A percentile compares a stretch with the other conserved stretches of the same genome.
Conservation (phyloP, 2,113 vertebrate species). For the Cairina moschata region DNA sequence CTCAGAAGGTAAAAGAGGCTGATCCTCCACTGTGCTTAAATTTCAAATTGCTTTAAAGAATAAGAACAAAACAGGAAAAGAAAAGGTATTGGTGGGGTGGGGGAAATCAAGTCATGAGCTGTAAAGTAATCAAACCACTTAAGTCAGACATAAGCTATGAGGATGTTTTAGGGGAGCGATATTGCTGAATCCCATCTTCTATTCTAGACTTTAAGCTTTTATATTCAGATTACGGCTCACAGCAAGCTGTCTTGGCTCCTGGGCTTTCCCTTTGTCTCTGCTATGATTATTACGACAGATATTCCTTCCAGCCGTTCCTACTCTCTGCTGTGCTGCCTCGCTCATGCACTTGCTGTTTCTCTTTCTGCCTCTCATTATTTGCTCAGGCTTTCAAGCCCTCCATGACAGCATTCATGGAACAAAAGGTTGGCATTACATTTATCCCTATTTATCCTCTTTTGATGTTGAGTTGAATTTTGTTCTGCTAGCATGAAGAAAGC, state of each 20-base stretch:
- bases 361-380: conserved; percentile 54
- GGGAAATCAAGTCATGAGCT: background rate
- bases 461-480: conserved; percentile 34
- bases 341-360: background rate
- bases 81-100: background rate
- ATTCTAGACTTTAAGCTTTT: conserved; percentile 10
- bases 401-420: conserved; percentile 24
- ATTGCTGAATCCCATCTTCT: background rate
- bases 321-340: conserved; percentile 9
- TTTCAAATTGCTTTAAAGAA: background rate
- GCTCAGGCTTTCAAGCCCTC: conserved; percentile 45
- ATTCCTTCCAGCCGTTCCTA: background rate
- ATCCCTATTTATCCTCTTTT: conserved; percentile 52
- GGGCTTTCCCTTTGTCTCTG: conserved; percentile 52
- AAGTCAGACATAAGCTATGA: conserved; percentile 19
- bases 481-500: background rate
- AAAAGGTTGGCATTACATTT: conserved; percentile 48
- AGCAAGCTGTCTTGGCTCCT: conserved; percentile 30
- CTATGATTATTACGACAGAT: conserved; percentile 1
- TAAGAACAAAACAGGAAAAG: background rate
- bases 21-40: background rate
- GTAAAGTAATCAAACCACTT: conserved; percentile 45
- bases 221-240: conserved; percentile 34
- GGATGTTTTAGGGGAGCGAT: background rate
- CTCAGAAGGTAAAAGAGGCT: background rate